phyloP scores from a whole-genome alignment of 1,140 invertebrate species.

The Drosophila obscura region DNA sequence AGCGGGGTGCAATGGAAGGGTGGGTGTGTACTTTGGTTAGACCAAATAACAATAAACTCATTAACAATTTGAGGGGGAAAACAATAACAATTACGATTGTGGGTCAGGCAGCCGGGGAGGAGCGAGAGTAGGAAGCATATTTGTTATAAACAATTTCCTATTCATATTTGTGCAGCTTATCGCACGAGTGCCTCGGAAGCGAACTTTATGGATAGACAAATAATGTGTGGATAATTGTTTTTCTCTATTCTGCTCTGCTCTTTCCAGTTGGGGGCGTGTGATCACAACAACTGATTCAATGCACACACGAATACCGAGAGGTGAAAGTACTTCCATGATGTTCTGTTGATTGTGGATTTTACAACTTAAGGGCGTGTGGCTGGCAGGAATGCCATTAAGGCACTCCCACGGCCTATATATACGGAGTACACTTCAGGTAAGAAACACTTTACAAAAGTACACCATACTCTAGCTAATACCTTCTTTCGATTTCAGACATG shows the following conservation, averaged over 20 bases:
- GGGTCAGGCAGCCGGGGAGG: slow-evolving; percentile 2
- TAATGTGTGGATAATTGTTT: slow-evolving; percentile 65
- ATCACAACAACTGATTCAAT: slow-evolving; percentile 30
- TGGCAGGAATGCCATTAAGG: not conserved
- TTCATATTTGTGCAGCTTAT: slow-evolving; percentile 71
- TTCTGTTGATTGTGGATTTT: not conserved
- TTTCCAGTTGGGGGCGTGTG: slow-evolving; percentile 46
- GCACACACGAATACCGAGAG: slow-evolving; percentile 12
- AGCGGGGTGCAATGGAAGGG: not conserved
- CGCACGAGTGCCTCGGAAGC: slow-evolving; percentile 38
- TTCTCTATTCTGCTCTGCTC: slow-evolving; percentile 4
- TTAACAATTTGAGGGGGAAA: slow-evolving; percentile 55
- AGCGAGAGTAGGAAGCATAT: slow-evolving; percentile 48
- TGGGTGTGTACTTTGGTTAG: slow-evolving; percentile 18
- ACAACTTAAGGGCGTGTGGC: slow-evolving; percentile 25
- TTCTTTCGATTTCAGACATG: slow-evolving; percentile 8
- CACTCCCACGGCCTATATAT: slow-evolving; percentile 4
- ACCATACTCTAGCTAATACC: no score
- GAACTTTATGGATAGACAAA: slow-evolving; percentile 33
- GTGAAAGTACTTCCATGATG: slow-evolving; percentile 14
- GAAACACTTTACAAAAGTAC: not conserved
- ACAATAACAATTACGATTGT: slow-evolving; percentile 32
- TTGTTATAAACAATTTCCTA: slow-evolving; percentile 61
- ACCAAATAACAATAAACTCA: slow-evolving; percentile 55
- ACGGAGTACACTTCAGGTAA: not conserved